A percentile compares a stretch with the other conserved stretches of the same genome.
Conservation (phyloP, 2,888 invertebrate genomes). For the Cotesia congregata region DNA sequence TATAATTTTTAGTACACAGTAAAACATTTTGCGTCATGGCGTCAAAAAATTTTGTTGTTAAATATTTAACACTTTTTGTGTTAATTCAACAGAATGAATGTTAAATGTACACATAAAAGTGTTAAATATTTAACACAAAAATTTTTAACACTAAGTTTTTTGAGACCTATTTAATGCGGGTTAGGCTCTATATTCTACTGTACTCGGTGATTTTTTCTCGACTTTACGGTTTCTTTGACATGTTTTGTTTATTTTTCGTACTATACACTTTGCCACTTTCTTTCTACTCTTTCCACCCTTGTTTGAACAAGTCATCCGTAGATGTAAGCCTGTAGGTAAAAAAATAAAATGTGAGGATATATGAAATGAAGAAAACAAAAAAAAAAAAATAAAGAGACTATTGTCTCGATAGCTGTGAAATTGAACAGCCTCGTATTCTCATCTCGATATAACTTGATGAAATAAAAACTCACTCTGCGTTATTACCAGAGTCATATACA, state of each 20-base stretch:
- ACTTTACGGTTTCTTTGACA: neutral
- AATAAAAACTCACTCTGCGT: conserved; percentile 18
- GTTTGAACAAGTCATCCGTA: neutral
- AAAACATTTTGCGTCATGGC: too few species aligned
- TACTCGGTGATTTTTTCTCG: neutral
- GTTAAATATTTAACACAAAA: too few species aligned
- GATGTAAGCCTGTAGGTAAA: neutral
- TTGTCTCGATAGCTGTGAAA: conserved; percentile 15
- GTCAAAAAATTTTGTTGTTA: too few species aligned
- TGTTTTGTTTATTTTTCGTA: neutral
- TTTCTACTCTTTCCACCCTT: conserved; percentile 20
- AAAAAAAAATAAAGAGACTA: neutral
- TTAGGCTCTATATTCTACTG: too few species aligned
- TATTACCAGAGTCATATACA: conserved; percentile 30
- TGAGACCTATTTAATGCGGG: too few species aligned
- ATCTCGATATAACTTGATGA: conserved; percentile 25
- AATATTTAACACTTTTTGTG: too few species aligned
- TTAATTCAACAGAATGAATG: too few species aligned
- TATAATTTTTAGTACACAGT: too few species aligned
- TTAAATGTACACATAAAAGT: too few species aligned
- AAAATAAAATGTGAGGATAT: conserved; percentile 5
- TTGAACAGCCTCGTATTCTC: conserved; percentile 43
- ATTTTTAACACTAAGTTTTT: too few species aligned
- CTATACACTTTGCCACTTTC: conserved; percentile 21
- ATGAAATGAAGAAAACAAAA: neutral